Evolutionary conservation across 2,797 vertebrate genomes (phyloP).

Genomic region (Threskiornis aethiopicus): DNA sequence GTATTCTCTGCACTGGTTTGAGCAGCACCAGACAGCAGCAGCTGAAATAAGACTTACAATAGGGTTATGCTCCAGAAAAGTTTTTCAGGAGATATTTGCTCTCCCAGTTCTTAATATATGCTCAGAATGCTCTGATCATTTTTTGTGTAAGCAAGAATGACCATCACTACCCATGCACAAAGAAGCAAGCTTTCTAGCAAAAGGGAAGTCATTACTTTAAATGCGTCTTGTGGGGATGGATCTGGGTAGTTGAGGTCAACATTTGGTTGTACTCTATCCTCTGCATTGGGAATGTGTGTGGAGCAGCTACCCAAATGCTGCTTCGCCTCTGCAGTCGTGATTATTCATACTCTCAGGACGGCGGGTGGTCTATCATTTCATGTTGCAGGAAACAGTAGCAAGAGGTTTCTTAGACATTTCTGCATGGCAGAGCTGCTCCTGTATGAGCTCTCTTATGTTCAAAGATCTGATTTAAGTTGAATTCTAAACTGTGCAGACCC

Average conservation of each 20-base stretch:
- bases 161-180: not conserved
- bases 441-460: not conserved
- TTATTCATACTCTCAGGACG: not conserved
- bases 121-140: not conserved
- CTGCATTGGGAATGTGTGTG: not conserved
- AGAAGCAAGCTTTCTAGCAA: not conserved
- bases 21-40: not conserved
- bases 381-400: not conserved
- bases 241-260: not conserved
- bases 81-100: not conserved
- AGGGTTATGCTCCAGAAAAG: not conserved
- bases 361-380: not conserved
- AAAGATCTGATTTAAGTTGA: not conserved
- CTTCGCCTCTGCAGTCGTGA: not conserved
- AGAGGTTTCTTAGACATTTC: not conserved
- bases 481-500: not conserved
- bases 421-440: not conserved
- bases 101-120: not conserved
- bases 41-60: not conserved
- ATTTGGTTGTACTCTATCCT: not conserved
- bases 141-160: not conserved
- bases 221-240: not conserved
- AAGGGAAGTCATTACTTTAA: not conserved
- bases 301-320: not conserved
- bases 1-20: not conserved